Evolutionary conservation across 1,140 invertebrate species (phyloP), one percentile per base, ranked within the genome.

Genomic region (Drosophila ercepeae): DNA sequence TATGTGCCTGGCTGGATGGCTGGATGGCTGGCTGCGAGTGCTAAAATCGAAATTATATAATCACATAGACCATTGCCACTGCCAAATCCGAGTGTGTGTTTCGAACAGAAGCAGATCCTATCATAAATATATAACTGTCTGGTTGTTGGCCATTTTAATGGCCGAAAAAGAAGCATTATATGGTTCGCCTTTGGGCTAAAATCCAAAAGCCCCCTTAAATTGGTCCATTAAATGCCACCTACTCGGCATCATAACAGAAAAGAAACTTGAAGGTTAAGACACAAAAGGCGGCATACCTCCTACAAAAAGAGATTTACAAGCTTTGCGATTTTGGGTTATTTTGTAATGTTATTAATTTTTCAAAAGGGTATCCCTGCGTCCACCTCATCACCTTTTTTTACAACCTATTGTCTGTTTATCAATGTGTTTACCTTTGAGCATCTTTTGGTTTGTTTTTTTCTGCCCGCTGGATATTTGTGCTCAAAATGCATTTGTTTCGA

Each of bases 401-500:
- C 46, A 34, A 39, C 13, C 9, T 13, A 36, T 45, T 45, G 46
- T 53, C 27, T 52, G 39, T 16, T 52, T 65, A 53, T 67, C 60
- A 44, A 9, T 27, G 21, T 68, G 64, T 67, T 67, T 68, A 68
- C 64, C 64, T 67, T 16, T 23, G 18, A 67, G 59, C 60, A 67
- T 69, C 52, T 44, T 49, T 70, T 49, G 42, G 55, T 69, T 42
- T 42, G 44, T 27, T 68, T 69, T 69, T 55, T 68, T 25, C 11
- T 7, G 23, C 54, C 68, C 54, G 21, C n/a, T 13, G 42, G 67
- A 65, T 71, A 60, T 72, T 72, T 71, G 67, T 48, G 46, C 67
- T 41, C 69, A 46, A 72, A 60, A 71, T 73, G 69, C 69, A 73
- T 73, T 73, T 73, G 45, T 39, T 63, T 63, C 57, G 50, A 73